phyloP scores from a whole-genome alignment of 2,888 invertebrate species.

The Leptinotarsa tumamoca region DNA sequence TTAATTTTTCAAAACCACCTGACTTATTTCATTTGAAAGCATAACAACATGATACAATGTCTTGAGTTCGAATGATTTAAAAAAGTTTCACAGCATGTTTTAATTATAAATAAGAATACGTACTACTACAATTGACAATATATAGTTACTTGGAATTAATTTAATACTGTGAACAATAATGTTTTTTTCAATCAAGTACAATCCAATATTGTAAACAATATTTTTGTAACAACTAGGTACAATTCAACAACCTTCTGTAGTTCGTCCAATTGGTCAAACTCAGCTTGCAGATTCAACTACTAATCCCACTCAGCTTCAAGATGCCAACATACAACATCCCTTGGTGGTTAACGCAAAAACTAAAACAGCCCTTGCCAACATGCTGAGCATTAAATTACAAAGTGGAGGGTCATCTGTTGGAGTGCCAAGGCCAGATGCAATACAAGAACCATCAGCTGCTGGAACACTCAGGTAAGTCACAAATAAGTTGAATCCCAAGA shows the following conservation, averaged over 20 bases:
- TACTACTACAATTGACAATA: no score
- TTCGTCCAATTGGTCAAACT: conserved; percentile 49
- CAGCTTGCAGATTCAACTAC: conserved; percentile 54
- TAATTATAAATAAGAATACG: no score
- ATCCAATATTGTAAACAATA: no score
- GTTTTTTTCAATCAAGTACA: neutral
- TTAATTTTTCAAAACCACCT: no score
- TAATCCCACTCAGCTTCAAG: conserved; percentile 47
- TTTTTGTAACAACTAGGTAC: conserved; percentile 22
- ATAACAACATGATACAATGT: neutral
- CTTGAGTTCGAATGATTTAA: no score
- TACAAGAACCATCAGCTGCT: conserved; percentile 71
- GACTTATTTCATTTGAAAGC: no score
- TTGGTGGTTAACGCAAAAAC: conserved; percentile 83
- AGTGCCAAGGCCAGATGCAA: conserved; percentile 65
- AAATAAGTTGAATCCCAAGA: no score
- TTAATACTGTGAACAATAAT: neutral
- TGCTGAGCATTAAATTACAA: conserved; percentile 86
- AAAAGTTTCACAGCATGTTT: no score
- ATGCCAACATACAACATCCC: conserved; percentile 39
- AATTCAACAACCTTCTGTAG: conserved; percentile 41
- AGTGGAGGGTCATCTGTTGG: conserved; percentile 68
- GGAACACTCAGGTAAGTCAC: conserved; percentile 71
- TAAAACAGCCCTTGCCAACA: conserved; percentile 94
- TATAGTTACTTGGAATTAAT: no score